Conservation (phyloP, 2,888 invertebrate genomes). For the Sturmia bella region DNA sequence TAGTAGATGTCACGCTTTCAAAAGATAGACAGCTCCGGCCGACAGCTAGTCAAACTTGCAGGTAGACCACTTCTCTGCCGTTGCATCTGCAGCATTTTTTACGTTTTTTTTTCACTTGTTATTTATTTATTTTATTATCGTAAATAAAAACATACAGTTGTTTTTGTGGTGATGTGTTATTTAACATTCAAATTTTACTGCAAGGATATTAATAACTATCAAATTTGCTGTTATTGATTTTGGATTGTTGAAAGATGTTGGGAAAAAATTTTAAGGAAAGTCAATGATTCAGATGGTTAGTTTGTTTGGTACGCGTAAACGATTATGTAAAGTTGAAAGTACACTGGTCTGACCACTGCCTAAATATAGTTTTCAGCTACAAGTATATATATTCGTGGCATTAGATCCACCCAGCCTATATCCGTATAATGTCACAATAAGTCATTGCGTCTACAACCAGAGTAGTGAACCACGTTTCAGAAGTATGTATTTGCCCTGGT, state of each 20-base stretch:
- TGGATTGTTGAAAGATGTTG: background rate
- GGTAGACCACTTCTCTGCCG: constrained; percentile 26
- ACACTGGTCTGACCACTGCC: no score
- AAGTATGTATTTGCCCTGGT: no score
- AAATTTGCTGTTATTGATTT: background rate
- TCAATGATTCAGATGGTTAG: no score
- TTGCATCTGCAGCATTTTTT: constrained; percentile 31
- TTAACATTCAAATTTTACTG: constrained; percentile 45
- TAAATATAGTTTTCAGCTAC: no score
- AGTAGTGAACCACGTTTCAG: no score
- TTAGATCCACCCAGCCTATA: no score
- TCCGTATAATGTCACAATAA: no score
- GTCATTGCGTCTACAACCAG: no score
- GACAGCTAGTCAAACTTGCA: constrained; percentile 56
- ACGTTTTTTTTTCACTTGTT: background rate
- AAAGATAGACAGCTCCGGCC: constrained; percentile 60
- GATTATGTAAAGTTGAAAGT: no score
- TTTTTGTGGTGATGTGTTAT: constrained; percentile 28
- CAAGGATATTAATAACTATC: constrained; percentile 3
- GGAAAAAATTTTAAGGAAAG: no score
- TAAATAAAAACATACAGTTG: background rate
- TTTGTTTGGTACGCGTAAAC: no score
- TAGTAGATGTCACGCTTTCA: constrained; percentile 76
- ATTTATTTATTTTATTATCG: background rate
- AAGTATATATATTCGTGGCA: no score